Conservation (phyloP, 2,797 vertebrate genomes). For the Forpus xanthops region DNA sequence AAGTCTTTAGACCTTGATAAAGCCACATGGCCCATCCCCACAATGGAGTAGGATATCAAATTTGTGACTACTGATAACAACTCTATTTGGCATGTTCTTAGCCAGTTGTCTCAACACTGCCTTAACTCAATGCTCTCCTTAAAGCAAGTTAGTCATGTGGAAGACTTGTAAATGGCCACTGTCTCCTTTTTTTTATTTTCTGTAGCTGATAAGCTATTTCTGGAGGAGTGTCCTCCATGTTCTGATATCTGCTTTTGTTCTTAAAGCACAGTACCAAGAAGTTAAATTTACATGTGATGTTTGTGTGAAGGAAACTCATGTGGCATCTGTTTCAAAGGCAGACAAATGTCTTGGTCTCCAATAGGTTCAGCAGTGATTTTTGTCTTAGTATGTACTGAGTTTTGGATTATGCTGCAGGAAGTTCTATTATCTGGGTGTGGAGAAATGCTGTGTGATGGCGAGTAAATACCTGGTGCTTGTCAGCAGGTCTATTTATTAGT, state of each 20-base stretch:
- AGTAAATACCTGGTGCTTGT: background rate
- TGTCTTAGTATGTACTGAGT: slow-evolving; percentile 61
- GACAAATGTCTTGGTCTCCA: slow-evolving; percentile 55
- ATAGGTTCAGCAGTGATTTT: slow-evolving; percentile 58
- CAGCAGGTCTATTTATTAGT: background rate
- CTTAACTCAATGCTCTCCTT: slow-evolving; percentile 66
- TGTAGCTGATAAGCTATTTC: slow-evolving; percentile 67
- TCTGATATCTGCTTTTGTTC: slow-evolving; percentile 58
- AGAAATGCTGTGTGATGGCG: background rate
- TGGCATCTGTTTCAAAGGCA: slow-evolving; percentile 57
- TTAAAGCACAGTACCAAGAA: slow-evolving; percentile 66
- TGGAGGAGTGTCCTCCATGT: slow-evolving; percentile 50
- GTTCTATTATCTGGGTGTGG: slow-evolving; percentile 30
- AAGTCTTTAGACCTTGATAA: slow-evolving; percentile 24
- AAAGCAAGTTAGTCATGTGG: slow-evolving; percentile 58
- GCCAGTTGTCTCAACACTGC: slow-evolving; percentile 67
- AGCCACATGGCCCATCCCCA: background rate
- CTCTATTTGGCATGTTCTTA: slow-evolving; percentile 47
- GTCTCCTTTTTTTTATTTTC: slow-evolving; percentile 32
- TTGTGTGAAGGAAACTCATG: slow-evolving; percentile 63
- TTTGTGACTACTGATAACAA: slow-evolving; percentile 63
- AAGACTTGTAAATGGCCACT: slow-evolving; percentile 67
- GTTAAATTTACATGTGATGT: slow-evolving; percentile 60
- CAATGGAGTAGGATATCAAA: slow-evolving; percentile 38
- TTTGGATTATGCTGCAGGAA: slow-evolving; percentile 48